Percentiles rank a stretch among this genome's conserved stretches.
phyloP scores from a whole-genome alignment of 2,888 invertebrate genomes.

The Tipula helvola region DNA sequence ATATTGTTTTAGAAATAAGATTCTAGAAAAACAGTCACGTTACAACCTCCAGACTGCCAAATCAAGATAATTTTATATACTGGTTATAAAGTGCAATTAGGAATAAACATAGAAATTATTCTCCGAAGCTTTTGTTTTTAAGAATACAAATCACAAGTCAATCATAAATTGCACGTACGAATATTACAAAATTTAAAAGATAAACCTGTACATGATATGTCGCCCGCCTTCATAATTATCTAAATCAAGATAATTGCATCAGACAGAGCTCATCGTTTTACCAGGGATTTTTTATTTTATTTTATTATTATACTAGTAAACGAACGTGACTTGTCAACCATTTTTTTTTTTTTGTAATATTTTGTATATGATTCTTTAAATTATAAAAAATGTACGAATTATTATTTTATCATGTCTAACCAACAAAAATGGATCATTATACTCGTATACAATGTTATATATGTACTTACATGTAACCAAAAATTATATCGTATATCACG shows the following conservation, averaged over 20 bases:
- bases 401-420: neutral
- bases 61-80: too few species aligned
- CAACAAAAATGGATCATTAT: neutral
- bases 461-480: neutral
- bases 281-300: neutral
- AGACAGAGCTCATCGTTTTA: neutral
- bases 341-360: neutral
- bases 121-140: too few species aligned
- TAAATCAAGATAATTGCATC: neutral
- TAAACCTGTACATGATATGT: neutral
- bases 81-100: too few species aligned
- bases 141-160: neutral
- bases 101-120: too few species aligned
- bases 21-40: too few species aligned
- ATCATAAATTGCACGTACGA: neutral
- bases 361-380: neutral
- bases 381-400: neutral
- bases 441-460: neutral
- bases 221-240: neutral
- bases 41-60: too few species aligned
- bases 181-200: neutral
- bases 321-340: neutral
- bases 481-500: conserved; percentile 6
- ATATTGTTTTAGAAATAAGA: too few species aligned
- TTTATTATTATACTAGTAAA: neutral